A percentile compares a stretch with the other conserved stretches of the same genome.
Evolutionary conservation across 2,888 invertebrate genomes (phyloP).

Genomic region (Gastracanthus pulcherrimus): DNA sequence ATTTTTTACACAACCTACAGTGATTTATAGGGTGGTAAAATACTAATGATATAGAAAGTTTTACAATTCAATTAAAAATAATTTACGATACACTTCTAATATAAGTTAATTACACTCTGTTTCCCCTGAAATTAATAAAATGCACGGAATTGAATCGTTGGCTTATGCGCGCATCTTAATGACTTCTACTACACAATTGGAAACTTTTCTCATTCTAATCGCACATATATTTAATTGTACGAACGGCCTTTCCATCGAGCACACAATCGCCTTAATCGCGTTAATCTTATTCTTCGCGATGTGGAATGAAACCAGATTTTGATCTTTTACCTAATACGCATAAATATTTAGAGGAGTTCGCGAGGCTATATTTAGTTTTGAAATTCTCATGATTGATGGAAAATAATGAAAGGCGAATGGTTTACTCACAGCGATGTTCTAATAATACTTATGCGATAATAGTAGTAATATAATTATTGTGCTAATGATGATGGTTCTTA

Average conservation of each 20-base stretch:
- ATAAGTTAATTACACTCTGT: background rate
- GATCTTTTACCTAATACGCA: background rate
- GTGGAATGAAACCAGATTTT: background rate
- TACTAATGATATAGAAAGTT: background rate
- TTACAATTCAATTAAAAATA: background rate
- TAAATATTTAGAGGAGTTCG: background rate
- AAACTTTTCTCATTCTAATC: background rate
- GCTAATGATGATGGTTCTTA: background rate
- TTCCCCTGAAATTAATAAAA: background rate
- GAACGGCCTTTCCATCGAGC: background rate
- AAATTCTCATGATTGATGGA: background rate
- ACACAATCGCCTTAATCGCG: background rate
- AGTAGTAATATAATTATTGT: background rate
- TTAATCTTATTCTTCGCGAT: background rate
- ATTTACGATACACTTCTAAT: background rate
- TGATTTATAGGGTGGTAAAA: no score
- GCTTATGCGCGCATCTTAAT: no score
- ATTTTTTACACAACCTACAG: no score
- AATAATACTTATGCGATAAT: background rate
- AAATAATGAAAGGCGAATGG: background rate
- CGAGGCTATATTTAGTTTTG: background rate
- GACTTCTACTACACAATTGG: background rate
- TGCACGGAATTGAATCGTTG: background rate
- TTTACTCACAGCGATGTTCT: background rate
- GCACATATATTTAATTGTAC: conserved; percentile 1